A percentile compares a stretch with the other conserved stretches of the same genome.
These are phyloP conservation scores for Anorthoa munda DNA, from an alignment of 2,888 invertebrate genomes.

Conservation along the genomic window DNA sequence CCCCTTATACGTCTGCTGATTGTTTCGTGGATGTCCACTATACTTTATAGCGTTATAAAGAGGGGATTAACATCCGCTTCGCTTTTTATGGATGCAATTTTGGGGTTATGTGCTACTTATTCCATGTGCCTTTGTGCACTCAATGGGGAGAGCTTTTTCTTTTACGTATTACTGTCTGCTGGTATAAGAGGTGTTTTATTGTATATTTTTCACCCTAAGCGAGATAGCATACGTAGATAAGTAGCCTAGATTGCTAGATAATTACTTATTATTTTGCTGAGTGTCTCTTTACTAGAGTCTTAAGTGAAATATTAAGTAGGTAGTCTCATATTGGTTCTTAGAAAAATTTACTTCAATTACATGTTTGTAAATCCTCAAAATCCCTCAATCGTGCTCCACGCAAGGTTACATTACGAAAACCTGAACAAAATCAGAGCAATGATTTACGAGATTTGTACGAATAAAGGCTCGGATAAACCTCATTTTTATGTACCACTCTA, in stretches of 20 bases:
- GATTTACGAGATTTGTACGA: slow-evolving; percentile 39
- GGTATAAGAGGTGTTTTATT: slow-evolving; percentile 17
- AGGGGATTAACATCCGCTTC: slow-evolving; percentile 24
- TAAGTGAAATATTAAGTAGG: too few relatives aligned
- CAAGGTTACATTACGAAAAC: slow-evolving; percentile 15
- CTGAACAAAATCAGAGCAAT: slow-evolving; percentile 28
- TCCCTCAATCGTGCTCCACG: background rate
- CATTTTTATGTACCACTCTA: slow-evolving; percentile 50
- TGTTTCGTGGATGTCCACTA: slow-evolving; percentile 47
- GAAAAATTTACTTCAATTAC: slow-evolving; percentile 9
- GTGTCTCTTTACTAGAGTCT: background rate
- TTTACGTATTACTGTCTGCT: slow-evolving; percentile 12
- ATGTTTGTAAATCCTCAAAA: slow-evolving; percentile 18
- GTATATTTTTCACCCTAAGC: background rate
- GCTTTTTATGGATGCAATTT: slow-evolving; percentile 48
- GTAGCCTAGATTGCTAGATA: background rate
- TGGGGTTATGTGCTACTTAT: slow-evolving; percentile 7
- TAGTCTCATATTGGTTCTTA: background rate
- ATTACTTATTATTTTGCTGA: background rate
- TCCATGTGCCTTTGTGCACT: slow-evolving; percentile 13
- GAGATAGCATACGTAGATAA: background rate
- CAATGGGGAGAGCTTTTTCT: slow-evolving; percentile 21
- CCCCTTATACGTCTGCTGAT: slow-evolving; percentile 26
- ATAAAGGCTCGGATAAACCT: slow-evolving; percentile 34
- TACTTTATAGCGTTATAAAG: slow-evolving; percentile 28